Evolutionary conservation across 2,113 vertebrate species (phyloP), one percentile per base, ranked within the genome.

Genomic region (Vulpes lagopus): DNA sequence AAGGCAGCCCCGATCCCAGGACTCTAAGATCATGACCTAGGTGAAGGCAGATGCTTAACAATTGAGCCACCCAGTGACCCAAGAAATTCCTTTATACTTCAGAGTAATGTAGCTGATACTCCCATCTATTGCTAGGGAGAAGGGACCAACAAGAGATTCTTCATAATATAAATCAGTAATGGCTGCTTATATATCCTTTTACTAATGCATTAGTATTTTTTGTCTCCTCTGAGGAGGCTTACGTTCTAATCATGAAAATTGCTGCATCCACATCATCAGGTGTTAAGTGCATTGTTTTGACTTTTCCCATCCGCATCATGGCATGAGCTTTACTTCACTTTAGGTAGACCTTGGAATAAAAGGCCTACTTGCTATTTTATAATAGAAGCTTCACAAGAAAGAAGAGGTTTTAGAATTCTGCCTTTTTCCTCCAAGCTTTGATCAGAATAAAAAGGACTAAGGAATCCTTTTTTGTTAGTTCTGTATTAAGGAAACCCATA

Each of bases 321-420:
- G 62, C 84, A 86, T 93, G 91, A 97, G 78, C 59, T 96, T 97
- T 93, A 86, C 67, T 83, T 92, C 64, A 96, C 53, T 64, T 96
- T 94, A 95, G 84, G 93, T 94, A 97, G 91, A 95, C 43, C 32
- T 96, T 95, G 80, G 73, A 93, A 73, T 97, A 88, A 94, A 95
- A 96, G 93, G 67, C 85, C 93, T 2, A 0, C 23, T 89, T 85
- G 80, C 74, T 92, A n/a, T 94, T 96, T 94, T 97, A 76, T 94
- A 94, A 87, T 91, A 90, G 74, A 92, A 97, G 93, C n/a, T 11
- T 94, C 93, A 92, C 53, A 91, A 91, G 86, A 88, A 96, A 94
- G 67, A 79, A 90, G 80, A 96, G 74, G 53, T 90, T 73, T 96
- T 96, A 96, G 76, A 38, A 74, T 95, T 97, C 78, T 97, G 78